phyloP scores from a whole-genome alignment of 2,797 vertebrate species.

The Hozukius guyotensis region DNA sequence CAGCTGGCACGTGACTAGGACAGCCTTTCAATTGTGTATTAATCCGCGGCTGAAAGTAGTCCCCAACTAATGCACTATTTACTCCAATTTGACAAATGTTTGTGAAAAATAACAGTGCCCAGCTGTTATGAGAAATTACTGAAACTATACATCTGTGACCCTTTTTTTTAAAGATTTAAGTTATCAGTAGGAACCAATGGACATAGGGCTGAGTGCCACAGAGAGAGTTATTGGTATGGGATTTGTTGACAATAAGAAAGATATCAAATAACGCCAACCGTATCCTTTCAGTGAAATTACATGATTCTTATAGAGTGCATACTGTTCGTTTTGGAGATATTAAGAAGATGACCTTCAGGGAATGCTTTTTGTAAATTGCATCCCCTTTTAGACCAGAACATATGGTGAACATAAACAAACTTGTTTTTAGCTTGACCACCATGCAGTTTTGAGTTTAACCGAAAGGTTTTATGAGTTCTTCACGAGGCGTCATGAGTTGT shows the following conservation, averaged over 20 bases:
- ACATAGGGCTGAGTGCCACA: too few relatives aligned
- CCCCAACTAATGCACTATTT: neutral
- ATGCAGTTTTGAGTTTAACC: neutral
- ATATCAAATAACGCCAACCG: accelerated
- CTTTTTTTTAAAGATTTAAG: neutral
- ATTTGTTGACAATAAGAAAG: neutral
- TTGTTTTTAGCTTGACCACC: neutral
- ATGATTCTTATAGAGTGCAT: neutral
- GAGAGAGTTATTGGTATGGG: neutral
- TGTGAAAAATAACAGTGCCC: neutral
- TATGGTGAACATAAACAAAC: conserved; percentile 23
- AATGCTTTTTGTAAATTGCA: conserved; percentile 4
- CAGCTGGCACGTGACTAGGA: neutral
- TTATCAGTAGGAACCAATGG: neutral
- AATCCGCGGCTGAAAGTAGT: neutral
- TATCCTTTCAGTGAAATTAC: neutral
- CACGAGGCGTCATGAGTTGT: neutral
- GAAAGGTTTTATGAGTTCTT: neutral
- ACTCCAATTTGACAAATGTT: neutral
- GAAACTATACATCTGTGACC: neutral
- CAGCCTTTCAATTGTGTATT: conserved; percentile 7
- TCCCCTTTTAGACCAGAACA: neutral
- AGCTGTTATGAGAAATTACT: neutral
- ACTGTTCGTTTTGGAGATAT: neutral
- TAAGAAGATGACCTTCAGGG: neutral